Evolutionary conservation across 2,888 invertebrate genomes (phyloP).

Genomic region (Drosophila prostipennis): DNA sequence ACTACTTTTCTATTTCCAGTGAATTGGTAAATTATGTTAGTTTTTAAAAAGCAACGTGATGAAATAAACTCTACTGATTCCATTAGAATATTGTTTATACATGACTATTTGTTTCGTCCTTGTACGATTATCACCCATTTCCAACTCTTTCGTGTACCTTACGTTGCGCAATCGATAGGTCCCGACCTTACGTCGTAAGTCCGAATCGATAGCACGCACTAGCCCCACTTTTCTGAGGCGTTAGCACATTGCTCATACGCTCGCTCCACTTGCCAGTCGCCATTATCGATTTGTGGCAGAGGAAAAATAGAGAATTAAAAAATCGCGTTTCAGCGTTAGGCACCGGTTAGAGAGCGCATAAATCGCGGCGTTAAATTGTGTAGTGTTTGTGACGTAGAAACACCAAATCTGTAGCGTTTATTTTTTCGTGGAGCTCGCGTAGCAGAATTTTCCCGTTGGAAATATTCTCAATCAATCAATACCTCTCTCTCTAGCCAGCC

Average conservation of each 20-base stretch:
- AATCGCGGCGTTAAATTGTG: slow-evolving; percentile 55
- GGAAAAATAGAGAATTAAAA: slow-evolving; percentile 61
- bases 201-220: neutral
- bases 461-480: slow-evolving; percentile 51
- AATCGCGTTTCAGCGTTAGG: slow-evolving; percentile 66
- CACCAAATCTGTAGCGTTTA: slow-evolving; percentile 7
- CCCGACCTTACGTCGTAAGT: neutral
- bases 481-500: slow-evolving; percentile 28
- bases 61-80: no score
- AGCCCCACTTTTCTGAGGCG: neutral
- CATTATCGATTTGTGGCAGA: slow-evolving; percentile 64
- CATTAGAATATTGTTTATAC: no score
- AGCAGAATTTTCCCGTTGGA: slow-evolving; percentile 25
- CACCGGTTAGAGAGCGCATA: slow-evolving; percentile 69
- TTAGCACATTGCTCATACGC: slow-evolving; percentile 3
- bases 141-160: neutral
- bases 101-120: no score
- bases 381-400: slow-evolving; percentile 24
- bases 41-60: no score
- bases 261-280: slow-evolving; percentile 18
- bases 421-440: slow-evolving; percentile 20
- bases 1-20: no score
- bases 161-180: slow-evolving; percentile 4
- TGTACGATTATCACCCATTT: neutral
- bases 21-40: no score